A percentile compares a stretch with the other conserved stretches of the same genome.
These are phyloP conservation scores for Eupithecia vulgata DNA, from an alignment of 2,888 invertebrate species.

Conservation along the genomic window DNA sequence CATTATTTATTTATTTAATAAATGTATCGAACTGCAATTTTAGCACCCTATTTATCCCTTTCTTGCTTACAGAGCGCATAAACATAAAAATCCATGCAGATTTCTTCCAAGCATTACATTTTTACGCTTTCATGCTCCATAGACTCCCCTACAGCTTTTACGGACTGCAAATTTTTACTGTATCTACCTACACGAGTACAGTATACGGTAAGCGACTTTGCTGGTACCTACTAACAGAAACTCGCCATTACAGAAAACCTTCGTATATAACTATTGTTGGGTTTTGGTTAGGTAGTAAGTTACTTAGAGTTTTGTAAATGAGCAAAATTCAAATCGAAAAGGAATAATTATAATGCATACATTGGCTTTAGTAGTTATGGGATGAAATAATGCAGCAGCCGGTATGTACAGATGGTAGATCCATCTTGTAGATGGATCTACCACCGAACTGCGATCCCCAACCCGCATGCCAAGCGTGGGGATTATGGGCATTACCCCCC, in stretches of 20 bases:
- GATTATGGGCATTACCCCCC: too few species aligned
- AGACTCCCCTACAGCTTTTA: conserved; percentile 40
- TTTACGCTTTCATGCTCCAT: conserved; percentile 43
- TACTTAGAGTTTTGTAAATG: not conserved
- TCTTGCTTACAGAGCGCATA: conserved; percentile 19
- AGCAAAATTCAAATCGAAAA: not conserved
- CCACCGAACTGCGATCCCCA: too few species aligned
- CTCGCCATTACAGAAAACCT: not conserved
- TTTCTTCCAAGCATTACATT: conserved; percentile 40
- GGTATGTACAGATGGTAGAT: too few species aligned
- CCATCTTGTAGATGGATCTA: too few species aligned
- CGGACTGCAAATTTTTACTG: conserved; percentile 49
- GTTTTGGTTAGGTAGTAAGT: not conserved
- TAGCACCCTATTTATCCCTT: conserved; percentile 1
- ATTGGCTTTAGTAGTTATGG: too few species aligned
- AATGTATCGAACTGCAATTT: not conserved
- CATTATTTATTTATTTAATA: not conserved
- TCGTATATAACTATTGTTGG: not conserved
- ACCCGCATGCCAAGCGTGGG: too few species aligned
- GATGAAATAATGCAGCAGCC: too few species aligned
- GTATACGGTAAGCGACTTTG: conserved; percentile 44
- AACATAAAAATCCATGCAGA: conserved; percentile 38
- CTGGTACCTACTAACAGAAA: conserved; percentile 19
- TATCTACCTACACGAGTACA: conserved; percentile 41
- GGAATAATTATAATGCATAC: not conserved